A percentile compares a stretch with the other conserved stretches of the same genome.
Evolutionary conservation across 2,113 vertebrate species (phyloP).

Genomic region (Vulpes ferrilata): DNA sequence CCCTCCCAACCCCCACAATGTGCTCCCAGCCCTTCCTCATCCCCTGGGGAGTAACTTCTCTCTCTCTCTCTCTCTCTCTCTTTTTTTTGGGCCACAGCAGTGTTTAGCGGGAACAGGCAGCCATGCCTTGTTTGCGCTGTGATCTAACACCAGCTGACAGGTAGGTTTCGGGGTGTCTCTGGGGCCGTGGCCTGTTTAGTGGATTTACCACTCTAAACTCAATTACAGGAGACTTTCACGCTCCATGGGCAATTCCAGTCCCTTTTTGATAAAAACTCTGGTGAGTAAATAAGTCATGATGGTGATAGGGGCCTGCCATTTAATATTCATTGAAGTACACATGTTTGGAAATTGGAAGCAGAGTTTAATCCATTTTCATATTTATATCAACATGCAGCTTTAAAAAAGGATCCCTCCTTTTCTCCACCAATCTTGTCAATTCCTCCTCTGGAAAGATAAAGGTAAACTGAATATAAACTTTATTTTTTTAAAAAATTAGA

Average conservation of each 20-base stretch:
- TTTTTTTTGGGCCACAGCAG: constrained; percentile 80
- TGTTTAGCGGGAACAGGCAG: constrained; percentile 87
- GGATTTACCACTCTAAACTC: constrained; percentile 91
- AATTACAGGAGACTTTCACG: constrained; percentile 91
- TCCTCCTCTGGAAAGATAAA: constrained; percentile 82
- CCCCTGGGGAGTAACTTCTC: constrained; percentile 82
- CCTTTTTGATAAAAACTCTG: constrained; percentile 90
- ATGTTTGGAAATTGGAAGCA: constrained; percentile 91
- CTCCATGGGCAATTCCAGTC: constrained; percentile 87
- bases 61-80: not conserved
- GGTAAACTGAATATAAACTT: constrained; percentile 68
- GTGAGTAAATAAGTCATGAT: constrained; percentile 91
- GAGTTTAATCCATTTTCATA: constrained; percentile 93
- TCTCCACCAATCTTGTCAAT: constrained; percentile 76
- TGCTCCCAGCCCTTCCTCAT: constrained; percentile 33
- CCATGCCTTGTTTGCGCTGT: constrained; percentile 89
- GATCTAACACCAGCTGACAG: constrained; percentile 98
- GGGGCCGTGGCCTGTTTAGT: constrained; percentile 92
- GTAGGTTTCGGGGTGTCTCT: constrained; percentile 95
- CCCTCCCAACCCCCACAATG: not conserved
- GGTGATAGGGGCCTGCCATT: constrained; percentile 89
- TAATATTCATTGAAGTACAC: constrained; percentile 92
- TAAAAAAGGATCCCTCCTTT: constrained; percentile 86
- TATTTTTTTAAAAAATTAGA: constrained; percentile 62
- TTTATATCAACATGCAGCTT: constrained; percentile 95